These are phyloP conservation scores for Syngnathoides biaculeatus DNA, from an alignment of 2,113 vertebrate species.

Conservation along the genomic window DNA sequence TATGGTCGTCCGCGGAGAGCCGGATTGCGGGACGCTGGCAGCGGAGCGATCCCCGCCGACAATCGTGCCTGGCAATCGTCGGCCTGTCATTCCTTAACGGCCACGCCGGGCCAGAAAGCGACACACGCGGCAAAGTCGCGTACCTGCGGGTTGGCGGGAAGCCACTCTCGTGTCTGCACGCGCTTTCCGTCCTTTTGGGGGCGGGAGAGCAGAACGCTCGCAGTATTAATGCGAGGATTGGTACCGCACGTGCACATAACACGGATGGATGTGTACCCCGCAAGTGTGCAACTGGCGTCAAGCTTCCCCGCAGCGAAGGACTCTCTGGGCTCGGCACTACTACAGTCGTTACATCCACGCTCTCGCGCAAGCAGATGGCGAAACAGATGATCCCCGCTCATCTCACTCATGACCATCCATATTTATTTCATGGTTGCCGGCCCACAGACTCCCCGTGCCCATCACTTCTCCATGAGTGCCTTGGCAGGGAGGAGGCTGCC, in stretches of 20 bases:
- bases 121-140: slow-evolving; percentile 45
- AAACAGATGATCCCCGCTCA: slow-evolving; percentile 78
- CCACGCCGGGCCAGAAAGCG: slow-evolving; percentile 58
- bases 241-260: slow-evolving; percentile 22
- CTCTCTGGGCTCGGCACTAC: slow-evolving; percentile 64
- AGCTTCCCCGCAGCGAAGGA: slow-evolving; percentile 48
- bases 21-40: slow-evolving; percentile 66
- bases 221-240: slow-evolving; percentile 14
- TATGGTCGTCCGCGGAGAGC: slow-evolving; percentile 52
- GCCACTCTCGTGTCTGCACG: slow-evolving; percentile 18
- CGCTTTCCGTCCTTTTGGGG: slow-evolving; percentile 24
- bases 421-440: slow-evolving; percentile 80
- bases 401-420: slow-evolving; percentile 76
- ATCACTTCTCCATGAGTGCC: slow-evolving; percentile 68
- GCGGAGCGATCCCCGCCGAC: slow-evolving; percentile 72
- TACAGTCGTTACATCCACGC: slow-evolving; percentile 68
- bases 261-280: slow-evolving; percentile 25
- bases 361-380: slow-evolving; percentile 75
- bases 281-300: slow-evolving; percentile 43
- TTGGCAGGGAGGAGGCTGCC: slow-evolving; percentile 58
- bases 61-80: slow-evolving; percentile 68
- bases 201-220: slow-evolving; percentile 27
- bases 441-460: slow-evolving; percentile 67
- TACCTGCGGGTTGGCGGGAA: slow-evolving; percentile 40
- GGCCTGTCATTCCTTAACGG: slow-evolving; percentile 68